Evolutionary conservation across 2,113 vertebrate genomes (phyloP).

Genomic region (Grantiella picta): DNA sequence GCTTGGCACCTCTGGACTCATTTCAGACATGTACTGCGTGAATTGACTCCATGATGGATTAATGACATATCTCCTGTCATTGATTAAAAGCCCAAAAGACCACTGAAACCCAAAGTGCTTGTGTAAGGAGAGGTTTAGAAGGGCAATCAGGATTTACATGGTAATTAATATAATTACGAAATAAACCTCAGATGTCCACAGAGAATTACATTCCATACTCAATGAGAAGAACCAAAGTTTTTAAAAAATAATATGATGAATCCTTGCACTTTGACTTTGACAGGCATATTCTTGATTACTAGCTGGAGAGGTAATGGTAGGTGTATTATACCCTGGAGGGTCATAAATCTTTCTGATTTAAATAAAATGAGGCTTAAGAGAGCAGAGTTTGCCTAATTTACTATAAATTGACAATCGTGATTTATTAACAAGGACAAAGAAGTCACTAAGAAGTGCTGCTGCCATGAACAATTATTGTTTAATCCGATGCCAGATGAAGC

Average conservation of each 20-base stretch:
- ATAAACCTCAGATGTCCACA: constrained; percentile 22
- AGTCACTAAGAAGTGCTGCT: constrained; percentile 59
- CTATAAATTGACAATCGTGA: constrained; percentile 41
- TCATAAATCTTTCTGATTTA: constrained; percentile 60
- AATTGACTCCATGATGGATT: neutral
- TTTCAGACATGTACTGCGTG: neutral
- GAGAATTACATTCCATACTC: neutral
- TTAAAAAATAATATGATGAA: constrained; percentile 18
- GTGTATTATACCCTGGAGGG: constrained; percentile 9
- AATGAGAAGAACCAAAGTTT: neutral
- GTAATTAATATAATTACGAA: constrained; percentile 39
- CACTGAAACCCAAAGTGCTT: neutral
- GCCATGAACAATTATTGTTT: constrained; percentile 34
- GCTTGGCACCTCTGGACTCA: neutral
- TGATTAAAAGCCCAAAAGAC: constrained; percentile 26
- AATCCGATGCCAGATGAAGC: constrained; percentile 13
- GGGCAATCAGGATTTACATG: constrained; percentile 12
- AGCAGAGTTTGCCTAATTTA: constrained; percentile 50
- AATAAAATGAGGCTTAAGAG: constrained; percentile 64
- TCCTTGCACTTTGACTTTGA: constrained; percentile 38
- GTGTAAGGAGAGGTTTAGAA: constrained; percentile 4
- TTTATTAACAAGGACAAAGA: constrained; percentile 66
- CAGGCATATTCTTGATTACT: neutral
- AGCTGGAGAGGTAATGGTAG: constrained; percentile 41
- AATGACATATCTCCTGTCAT: neutral